Conservation (phyloP, 2,113 vertebrate genomes). For the Agapornis roseicollis region DNA sequence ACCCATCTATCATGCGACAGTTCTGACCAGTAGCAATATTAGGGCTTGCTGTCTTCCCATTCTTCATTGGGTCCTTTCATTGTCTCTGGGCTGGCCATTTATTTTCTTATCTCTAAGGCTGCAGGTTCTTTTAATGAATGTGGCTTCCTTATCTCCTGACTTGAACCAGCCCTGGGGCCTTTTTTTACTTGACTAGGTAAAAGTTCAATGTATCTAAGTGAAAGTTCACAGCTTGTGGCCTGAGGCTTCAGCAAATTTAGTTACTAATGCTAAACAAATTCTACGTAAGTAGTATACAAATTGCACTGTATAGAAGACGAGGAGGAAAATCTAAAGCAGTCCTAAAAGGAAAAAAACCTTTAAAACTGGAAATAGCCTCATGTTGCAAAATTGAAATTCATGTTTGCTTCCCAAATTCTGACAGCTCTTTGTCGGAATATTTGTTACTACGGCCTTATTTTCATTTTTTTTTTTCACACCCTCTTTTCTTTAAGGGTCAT, state of each 20-base stretch:
- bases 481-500: neutral
- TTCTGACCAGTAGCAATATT: neutral
- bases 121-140: neutral
- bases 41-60: neutral
- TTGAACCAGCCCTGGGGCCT: neutral
- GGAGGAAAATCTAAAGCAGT: neutral
- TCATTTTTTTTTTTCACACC: neutral
- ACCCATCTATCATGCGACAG: fast-evolving
- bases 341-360: neutral
- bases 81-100: neutral
- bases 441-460: neutral
- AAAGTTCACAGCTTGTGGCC: fast-evolving
- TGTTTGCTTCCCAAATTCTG: neutral
- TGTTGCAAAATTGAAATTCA: neutral
- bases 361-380: neutral
- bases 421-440: neutral
- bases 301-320: neutral
- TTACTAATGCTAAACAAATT: neutral
- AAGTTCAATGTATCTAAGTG: neutral
- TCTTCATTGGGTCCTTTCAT: neutral
- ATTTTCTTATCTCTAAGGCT: neutral
- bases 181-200: neutral
- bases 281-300: neutral
- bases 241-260: neutral
- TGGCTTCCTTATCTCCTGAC: neutral